phyloP scores from a whole-genome alignment of 2,113 vertebrate species.

The Felis chaus region DNA sequence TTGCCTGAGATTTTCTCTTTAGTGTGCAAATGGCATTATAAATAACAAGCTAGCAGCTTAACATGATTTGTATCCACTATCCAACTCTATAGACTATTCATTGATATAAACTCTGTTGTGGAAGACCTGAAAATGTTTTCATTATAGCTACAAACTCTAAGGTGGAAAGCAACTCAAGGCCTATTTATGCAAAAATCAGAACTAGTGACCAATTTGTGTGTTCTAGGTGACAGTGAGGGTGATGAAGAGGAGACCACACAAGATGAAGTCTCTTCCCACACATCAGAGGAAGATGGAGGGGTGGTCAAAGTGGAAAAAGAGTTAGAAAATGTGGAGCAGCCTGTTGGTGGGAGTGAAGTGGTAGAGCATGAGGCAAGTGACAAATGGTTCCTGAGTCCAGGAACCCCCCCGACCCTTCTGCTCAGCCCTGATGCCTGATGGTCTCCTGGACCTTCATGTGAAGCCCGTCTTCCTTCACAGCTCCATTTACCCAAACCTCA shows the following conservation, averaged over 20 bases:
- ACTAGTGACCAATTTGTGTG: conserved; percentile 65
- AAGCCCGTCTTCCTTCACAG: background rate
- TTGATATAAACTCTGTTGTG: conserved; percentile 5
- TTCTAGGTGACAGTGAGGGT: conserved; percentile 87
- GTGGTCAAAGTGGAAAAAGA: conserved; percentile 85
- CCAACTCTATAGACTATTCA: background rate
- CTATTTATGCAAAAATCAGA: conserved; percentile 50
- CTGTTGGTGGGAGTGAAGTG: conserved; percentile 64
- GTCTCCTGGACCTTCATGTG: background rate
- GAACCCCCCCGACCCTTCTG: background rate
- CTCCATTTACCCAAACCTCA: background rate
- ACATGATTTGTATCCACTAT: background rate
- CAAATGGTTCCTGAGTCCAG: background rate
- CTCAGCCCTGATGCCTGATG: background rate
- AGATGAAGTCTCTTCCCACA: conserved; percentile 88
- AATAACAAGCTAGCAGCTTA: background rate
- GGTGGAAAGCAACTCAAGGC: conserved; percentile 43
- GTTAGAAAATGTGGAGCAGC: conserved; percentile 78
- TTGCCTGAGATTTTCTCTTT: conserved; percentile 11
- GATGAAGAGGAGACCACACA: conserved; percentile 87
- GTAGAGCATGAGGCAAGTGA: conserved; percentile 83
- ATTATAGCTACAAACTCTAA: conserved; percentile 41
- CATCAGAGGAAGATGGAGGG: conserved; percentile 86
- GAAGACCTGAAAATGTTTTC: conserved; percentile 51
- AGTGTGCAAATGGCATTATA: background rate